Evolutionary conservation across 2,113 vertebrate genomes (phyloP).

Genomic region (Rhabdomys dilectus): DNA sequence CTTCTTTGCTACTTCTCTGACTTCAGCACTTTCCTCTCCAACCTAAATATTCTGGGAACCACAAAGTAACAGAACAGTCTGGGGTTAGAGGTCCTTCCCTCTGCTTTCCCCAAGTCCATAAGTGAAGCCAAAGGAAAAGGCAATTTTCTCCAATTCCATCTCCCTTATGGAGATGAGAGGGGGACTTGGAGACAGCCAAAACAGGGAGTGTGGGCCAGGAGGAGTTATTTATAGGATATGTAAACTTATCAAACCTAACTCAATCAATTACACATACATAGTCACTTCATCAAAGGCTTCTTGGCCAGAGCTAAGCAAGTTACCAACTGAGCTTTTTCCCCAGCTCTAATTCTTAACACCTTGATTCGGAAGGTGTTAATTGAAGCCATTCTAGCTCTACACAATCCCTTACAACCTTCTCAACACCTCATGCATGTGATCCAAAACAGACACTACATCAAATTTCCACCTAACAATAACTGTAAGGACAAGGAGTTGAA

Average conservation of each 20-base stretch:
- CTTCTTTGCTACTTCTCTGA: background rate
- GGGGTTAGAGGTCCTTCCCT: background rate
- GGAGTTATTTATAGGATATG: background rate
- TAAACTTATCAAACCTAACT: constrained; percentile 38
- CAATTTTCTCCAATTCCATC: background rate
- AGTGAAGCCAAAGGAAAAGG: constrained; percentile 13
- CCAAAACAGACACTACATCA: background rate
- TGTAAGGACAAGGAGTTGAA: background rate
- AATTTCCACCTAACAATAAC: constrained; percentile 22
- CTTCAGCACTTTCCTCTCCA: background rate
- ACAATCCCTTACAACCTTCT: background rate
- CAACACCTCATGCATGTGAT: background rate
- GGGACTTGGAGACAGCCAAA: background rate
- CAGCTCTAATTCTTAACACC: background rate
- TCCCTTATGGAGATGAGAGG: background rate
- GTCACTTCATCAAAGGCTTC: background rate
- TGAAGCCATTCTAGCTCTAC: background rate
- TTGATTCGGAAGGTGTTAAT: background rate
- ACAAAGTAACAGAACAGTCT: background rate
- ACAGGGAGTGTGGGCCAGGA: background rate
- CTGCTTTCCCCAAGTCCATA: background rate
- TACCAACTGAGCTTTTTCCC: background rate
- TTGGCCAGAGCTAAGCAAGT: background rate
- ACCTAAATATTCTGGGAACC: background rate
- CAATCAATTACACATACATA: background rate